These are phyloP conservation scores for Sandelia bainsii DNA, from an alignment of 2,797 vertebrate genomes.

Conservation along the genomic window DNA sequence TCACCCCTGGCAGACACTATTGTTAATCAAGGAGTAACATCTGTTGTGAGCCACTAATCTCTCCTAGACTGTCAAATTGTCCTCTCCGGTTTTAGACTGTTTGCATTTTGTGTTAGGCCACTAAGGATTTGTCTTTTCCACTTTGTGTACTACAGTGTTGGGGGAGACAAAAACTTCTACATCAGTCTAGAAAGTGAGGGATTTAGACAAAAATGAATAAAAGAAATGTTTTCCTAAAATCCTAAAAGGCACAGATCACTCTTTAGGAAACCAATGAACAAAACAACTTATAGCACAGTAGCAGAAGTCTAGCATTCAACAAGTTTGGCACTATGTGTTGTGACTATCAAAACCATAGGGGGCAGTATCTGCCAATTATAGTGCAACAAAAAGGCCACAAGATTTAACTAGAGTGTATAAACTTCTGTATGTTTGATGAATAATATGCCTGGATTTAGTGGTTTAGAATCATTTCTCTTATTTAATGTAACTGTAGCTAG, in stretches of 20 bases:
- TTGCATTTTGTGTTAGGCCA: conserved; percentile 72
- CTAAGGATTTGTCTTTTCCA: conserved; percentile 63
- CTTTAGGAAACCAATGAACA: conserved; percentile 9
- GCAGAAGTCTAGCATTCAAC: conserved; percentile 20
- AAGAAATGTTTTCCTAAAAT: not conserved
- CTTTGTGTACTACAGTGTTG: conserved; percentile 29
- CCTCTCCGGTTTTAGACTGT: conserved; percentile 72
- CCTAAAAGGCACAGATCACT: conserved; percentile 12
- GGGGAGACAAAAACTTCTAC: conserved; percentile 12
- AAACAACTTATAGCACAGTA: conserved; percentile 12
- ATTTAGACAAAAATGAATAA: conserved; percentile 1
- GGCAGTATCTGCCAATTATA: conserved; percentile 70
- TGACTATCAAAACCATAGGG: conserved; percentile 57
- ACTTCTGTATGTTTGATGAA: not conserved
- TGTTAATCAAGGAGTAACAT: conserved; percentile 85
- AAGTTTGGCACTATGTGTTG: conserved; percentile 50
- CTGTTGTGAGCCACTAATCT: conserved; percentile 83
- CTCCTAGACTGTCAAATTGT: conserved; percentile 68
- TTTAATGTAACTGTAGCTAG: conserved; percentile 33
- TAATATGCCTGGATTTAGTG: conserved; percentile 10
- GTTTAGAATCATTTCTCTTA: conserved; percentile 21
- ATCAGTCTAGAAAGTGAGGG: not conserved
- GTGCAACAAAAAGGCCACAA: not conserved
- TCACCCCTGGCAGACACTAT: conserved; percentile 81
- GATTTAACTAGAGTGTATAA: not conserved